Evolutionary conservation across 2,888 invertebrate species (phyloP).

Genomic region (Chrysolina oricalcia): DNA sequence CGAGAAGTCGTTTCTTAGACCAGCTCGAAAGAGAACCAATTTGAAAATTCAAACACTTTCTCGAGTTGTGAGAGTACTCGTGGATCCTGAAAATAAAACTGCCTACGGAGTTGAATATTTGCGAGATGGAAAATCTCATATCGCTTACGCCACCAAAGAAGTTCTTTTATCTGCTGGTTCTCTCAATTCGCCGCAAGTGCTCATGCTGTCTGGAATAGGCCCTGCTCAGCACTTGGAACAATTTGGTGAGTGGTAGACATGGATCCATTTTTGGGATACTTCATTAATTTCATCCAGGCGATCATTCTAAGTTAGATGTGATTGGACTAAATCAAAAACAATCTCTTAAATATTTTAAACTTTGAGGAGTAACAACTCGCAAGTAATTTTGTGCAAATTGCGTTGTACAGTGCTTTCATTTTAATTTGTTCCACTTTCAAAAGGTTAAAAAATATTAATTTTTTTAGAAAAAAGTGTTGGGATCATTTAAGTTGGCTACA

Average conservation of each 20-base stretch:
- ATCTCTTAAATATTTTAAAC: too few relatives aligned
- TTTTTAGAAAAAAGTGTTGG: too few relatives aligned
- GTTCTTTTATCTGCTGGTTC: slow-evolving; percentile 80
- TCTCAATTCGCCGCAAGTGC: slow-evolving; percentile 85
- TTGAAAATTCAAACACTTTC: slow-evolving; percentile 78
- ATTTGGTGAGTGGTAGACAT: slow-evolving; percentile 63
- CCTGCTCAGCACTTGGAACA: slow-evolving; percentile 76
- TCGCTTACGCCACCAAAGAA: slow-evolving; percentile 73
- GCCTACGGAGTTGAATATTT: slow-evolving; percentile 70
- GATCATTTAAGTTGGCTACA: too few relatives aligned
- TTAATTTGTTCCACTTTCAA: too few relatives aligned
- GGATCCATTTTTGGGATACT: too few relatives aligned
- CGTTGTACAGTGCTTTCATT: too few relatives aligned
- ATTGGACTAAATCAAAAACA: too few relatives aligned
- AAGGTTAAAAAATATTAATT: too few relatives aligned
- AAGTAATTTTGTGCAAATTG: too few relatives aligned
- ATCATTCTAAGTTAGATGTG: too few relatives aligned
- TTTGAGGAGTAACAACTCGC: too few relatives aligned
- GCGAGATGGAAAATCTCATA: slow-evolving; percentile 56
- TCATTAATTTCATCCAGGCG: too few relatives aligned
- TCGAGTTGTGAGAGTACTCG: slow-evolving; percentile 75
- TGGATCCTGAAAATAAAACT: slow-evolving; percentile 70
- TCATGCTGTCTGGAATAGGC: slow-evolving; percentile 81
- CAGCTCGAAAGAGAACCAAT: slow-evolving; percentile 77
- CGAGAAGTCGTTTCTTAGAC: slow-evolving; percentile 78